Evolutionary conservation across 2,797 vertebrate species (phyloP).

Genomic region (Ibycter americanus): DNA sequence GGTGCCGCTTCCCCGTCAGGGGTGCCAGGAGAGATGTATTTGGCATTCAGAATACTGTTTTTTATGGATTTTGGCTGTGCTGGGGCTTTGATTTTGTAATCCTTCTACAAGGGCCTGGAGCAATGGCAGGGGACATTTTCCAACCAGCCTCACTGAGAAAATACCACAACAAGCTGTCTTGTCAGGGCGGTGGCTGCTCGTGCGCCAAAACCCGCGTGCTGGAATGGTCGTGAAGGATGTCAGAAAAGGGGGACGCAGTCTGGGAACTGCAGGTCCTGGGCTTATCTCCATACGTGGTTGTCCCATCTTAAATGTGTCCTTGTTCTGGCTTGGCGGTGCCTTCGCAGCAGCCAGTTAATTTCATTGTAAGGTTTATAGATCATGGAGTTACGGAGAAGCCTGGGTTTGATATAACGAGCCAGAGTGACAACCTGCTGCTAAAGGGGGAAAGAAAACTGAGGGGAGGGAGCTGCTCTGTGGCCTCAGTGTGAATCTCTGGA

Average conservation of each 20-base stretch:
- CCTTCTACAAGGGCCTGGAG: background rate
- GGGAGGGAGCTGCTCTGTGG: background rate
- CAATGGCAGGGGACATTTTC: background rate
- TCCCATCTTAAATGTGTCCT: background rate
- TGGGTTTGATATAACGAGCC: rapidly evolving
- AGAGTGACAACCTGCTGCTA: background rate
- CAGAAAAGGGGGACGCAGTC: background rate
- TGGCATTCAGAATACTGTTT: background rate
- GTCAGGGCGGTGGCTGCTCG: background rate
- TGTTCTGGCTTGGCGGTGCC: background rate
- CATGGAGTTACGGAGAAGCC: background rate
- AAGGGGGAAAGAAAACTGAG: background rate
- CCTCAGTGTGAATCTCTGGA: background rate
- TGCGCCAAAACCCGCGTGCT: background rate
- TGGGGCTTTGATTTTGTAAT: constrained; percentile 3
- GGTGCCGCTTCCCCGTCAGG: background rate
- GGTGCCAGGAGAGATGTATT: background rate
- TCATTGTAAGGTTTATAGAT: background rate
- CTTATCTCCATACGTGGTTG: background rate
- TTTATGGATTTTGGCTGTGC: background rate
- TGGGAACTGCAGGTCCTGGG: background rate
- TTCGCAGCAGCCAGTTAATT: background rate
- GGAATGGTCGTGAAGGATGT: background rate
- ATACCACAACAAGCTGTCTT: background rate
- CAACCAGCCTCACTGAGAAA: background rate